These are phyloP conservation scores for Lydus trimaculatus DNA, from an alignment of 2,888 invertebrate genomes.

Conservation along the genomic window DNA sequence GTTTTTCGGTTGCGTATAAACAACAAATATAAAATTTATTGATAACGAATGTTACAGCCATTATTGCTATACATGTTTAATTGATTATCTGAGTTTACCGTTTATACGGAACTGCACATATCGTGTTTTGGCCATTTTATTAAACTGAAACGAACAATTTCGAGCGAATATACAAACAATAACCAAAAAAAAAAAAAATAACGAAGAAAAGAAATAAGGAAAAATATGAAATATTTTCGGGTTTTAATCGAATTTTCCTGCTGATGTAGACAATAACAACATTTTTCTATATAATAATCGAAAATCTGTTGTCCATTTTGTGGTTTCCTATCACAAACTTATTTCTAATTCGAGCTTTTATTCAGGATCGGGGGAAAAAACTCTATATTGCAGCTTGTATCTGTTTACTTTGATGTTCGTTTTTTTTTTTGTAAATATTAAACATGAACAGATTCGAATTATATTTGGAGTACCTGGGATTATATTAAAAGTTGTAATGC, in stretches of 20 bases:
- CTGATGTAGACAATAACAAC: constrained; percentile 5
- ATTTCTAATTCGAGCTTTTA: background rate
- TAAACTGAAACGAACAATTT: background rate
- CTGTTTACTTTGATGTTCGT: background rate
- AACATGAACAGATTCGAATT: background rate
- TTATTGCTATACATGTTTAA: constrained; percentile 21
- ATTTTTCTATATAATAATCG: background rate
- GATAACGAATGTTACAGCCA: constrained; percentile 13
- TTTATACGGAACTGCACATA: constrained; percentile 17
- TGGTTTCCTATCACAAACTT: background rate
- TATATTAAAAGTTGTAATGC: background rate
- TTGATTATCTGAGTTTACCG: constrained; percentile 24
- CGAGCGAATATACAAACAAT: background rate
- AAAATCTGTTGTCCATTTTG: background rate
- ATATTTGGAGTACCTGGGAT: background rate
- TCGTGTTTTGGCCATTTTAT: background rate
- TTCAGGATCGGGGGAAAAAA: background rate
- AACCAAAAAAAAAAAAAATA: no score
- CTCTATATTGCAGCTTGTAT: background rate
- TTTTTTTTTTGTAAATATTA: background rate
- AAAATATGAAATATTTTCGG: background rate
- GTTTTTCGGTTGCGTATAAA: background rate
- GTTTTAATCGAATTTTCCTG: constrained; percentile 7
- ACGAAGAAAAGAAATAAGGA: background rate
- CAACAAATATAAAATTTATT: constrained; percentile 27